Conservation (phyloP, 2,888 invertebrate species). For the Lamellibrachia satsuma region DNA sequence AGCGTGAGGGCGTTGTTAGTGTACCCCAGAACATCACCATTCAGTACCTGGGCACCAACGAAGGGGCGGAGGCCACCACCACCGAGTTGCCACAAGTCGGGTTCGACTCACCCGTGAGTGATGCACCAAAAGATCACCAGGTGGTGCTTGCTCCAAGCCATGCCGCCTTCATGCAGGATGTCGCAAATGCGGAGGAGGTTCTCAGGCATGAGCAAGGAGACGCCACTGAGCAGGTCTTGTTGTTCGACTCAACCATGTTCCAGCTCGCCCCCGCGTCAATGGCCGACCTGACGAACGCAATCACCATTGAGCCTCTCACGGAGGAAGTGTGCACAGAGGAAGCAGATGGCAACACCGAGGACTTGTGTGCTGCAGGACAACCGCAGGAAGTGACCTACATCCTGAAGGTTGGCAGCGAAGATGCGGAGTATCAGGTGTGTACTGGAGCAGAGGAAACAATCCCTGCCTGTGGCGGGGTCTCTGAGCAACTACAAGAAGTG, state of each 20-base stretch:
- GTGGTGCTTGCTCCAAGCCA: neutral
- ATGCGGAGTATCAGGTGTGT: neutral
- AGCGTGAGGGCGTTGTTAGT: constrained; percentile 66
- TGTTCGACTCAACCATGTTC: neutral
- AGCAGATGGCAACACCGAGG: neutral
- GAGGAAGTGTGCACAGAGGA: constrained; percentile 21
- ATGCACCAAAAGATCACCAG: neutral
- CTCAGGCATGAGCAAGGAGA: neutral
- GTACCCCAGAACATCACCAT: constrained; percentile 42
- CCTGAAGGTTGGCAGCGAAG: constrained; percentile 19
- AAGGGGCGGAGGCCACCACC: neutral
- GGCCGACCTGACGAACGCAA: neutral
- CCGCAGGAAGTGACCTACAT: constrained; percentile 29
- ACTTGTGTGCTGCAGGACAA: neutral
- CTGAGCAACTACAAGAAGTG: constrained; percentile 3
- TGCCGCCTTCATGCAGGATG: constrained; percentile 3
- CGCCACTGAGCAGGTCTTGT: neutral
- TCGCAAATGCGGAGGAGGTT: neutral
- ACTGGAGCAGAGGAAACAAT: neutral
- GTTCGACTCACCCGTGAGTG: neutral
- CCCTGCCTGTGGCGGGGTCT: neutral
- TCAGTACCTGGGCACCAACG: constrained; percentile 29
- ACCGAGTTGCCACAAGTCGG: neutral
- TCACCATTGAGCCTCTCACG: neutral
- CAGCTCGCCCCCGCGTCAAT: neutral